phyloP scores from a whole-genome alignment of 2,113 vertebrate species.

The Poeciliopsis prolifica region DNA sequence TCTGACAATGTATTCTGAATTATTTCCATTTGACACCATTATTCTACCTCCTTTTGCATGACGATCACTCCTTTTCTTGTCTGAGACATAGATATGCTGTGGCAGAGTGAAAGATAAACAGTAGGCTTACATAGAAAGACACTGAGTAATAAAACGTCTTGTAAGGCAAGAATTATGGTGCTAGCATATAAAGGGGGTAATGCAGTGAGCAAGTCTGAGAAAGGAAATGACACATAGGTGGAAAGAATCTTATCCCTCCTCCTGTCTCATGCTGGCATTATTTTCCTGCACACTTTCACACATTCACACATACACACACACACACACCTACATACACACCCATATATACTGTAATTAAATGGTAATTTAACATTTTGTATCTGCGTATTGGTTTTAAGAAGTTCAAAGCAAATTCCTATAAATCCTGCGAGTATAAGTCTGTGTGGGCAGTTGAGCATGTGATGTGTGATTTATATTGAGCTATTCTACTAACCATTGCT shows the following conservation, averaged over 20 bases:
- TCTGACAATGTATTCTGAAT: slow-evolving; percentile 27
- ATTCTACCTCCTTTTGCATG: slow-evolving; percentile 18
- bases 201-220: slow-evolving; percentile 21
- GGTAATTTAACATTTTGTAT: slow-evolving; percentile 63
- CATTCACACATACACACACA: slow-evolving; percentile 9
- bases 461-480: slow-evolving; percentile 68
- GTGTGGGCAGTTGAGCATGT: background rate
- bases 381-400: slow-evolving; percentile 41
- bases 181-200: slow-evolving; percentile 22
- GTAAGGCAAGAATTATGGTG: slow-evolving; percentile 33
- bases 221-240: slow-evolving; percentile 68
- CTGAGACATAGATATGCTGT: slow-evolving; percentile 21
- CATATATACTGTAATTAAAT: slow-evolving; percentile 35
- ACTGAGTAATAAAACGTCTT: slow-evolving; percentile 24
- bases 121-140: background rate
- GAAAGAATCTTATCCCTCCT: slow-evolving; percentile 67
- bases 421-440: slow-evolving; percentile 1
- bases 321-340: slow-evolving; percentile 1
- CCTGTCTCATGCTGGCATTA: slow-evolving; percentile 39
- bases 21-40: slow-evolving; percentile 18
- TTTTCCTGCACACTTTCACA: slow-evolving; percentile 11
- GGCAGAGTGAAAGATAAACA: slow-evolving; percentile 16
- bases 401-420: slow-evolving; percentile 46
- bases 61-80: slow-evolving; percentile 20
- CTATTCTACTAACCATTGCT: slow-evolving; percentile 59